Conservation (phyloP, 2,797 vertebrate genomes). For the Poecilia gillii region DNA sequence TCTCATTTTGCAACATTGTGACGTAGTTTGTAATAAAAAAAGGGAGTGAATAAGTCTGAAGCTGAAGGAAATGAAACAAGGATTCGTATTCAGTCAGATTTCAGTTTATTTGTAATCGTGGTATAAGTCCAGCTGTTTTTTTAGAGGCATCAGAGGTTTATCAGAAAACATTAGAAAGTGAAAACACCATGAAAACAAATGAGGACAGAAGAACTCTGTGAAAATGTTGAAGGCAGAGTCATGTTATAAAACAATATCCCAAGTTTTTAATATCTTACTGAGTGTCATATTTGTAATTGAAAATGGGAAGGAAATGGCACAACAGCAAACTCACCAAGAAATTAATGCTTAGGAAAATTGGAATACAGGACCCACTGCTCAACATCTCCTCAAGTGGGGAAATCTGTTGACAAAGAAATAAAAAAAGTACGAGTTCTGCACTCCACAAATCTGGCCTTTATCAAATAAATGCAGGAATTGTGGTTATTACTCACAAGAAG, state of each 20-base stretch:
- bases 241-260: neutral
- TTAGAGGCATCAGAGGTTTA: neutral
- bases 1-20: neutral
- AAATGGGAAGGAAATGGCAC: neutral
- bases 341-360: neutral
- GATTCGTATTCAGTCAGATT: neutral
- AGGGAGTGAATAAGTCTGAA: neutral
- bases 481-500: neutral
- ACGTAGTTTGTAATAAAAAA: neutral
- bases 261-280: neutral
- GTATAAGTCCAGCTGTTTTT: neutral
- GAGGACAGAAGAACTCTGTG: neutral
- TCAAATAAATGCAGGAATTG: neutral
- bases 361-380: neutral
- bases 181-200: neutral
- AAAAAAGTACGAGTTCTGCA: neutral
- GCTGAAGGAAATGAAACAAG: neutral
- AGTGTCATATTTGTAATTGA: neutral
- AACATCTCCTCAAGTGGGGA: neutral
- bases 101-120: neutral
- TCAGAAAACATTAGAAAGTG: neutral
- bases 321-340: neutral
- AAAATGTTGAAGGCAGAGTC: neutral
- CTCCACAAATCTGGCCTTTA: neutral
- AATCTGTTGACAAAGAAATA: neutral